Evolutionary conservation across 2,888 invertebrate genomes (phyloP).

Genomic region (Eueremaeus valkanovi): DNA sequence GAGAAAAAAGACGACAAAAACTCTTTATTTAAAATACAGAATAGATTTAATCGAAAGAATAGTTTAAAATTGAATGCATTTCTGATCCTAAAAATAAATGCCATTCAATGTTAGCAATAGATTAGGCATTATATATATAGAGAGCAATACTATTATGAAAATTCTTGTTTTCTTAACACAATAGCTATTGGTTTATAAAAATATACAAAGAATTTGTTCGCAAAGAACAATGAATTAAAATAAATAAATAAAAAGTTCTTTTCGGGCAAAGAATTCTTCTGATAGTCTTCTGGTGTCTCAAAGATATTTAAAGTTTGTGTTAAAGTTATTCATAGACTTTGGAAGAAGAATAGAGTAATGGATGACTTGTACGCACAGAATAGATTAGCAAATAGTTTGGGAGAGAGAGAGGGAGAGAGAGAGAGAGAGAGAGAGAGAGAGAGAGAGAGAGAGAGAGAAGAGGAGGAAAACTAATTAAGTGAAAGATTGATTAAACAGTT

Average conservation of each 20-base stretch:
- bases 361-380: no score
- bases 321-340: no score
- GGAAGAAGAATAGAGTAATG: no score
- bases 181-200: conserved; percentile 24
- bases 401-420: not conserved
- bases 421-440: no score
- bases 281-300: not conserved
- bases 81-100: conserved; percentile 13
- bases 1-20: no score
- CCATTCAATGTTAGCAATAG: not conserved
- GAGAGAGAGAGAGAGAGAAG: no score
- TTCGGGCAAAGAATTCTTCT: not conserved
- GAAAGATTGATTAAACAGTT: conserved; percentile 12
- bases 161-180: conserved; percentile 34
- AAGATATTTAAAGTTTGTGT: no score
- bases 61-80: not conserved
- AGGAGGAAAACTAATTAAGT: not conserved
- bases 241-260: conserved; percentile 15
- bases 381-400: no score
- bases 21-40: not conserved
- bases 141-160: not conserved
- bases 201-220: conserved; percentile 29
- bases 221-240: conserved; percentile 8
- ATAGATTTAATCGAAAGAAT: not conserved
- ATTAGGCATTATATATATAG: not conserved